phyloP scores from a whole-genome alignment of 2,113 vertebrate species.

The Scomber scombrus region DNA sequence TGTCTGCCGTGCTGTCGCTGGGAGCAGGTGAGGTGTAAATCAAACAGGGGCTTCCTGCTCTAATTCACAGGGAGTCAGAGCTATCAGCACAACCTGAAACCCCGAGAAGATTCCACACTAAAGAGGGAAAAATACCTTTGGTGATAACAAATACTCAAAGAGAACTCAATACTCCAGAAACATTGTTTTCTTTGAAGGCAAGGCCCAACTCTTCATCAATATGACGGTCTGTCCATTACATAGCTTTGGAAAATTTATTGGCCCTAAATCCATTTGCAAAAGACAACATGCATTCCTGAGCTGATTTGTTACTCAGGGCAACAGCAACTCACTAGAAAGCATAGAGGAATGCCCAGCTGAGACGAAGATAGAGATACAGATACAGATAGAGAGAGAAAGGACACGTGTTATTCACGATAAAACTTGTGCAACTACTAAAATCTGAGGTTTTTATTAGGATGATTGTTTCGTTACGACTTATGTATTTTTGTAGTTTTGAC shows the following conservation, averaged over 20 bases:
- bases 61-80: slow-evolving; percentile 71
- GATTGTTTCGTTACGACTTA: no score
- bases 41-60: slow-evolving; percentile 56
- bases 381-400: background rate
- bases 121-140: slow-evolving; percentile 77
- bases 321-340: slow-evolving; percentile 77
- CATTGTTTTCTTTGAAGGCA: slow-evolving; percentile 6
- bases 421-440: background rate
- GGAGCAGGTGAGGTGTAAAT: slow-evolving; percentile 57
- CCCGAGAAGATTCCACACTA: slow-evolving; percentile 85
- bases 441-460: no score
- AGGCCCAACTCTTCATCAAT: slow-evolving; percentile 76
- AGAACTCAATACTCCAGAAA: slow-evolving; percentile 8
- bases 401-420: background rate
- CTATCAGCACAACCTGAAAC: slow-evolving; percentile 84
- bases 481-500: no score
- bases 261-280: slow-evolving; percentile 87
- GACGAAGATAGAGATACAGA: slow-evolving; percentile 23
- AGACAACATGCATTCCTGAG: slow-evolving; percentile 89
- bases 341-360: slow-evolving; percentile 69
- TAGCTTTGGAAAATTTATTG: slow-evolving; percentile 89
- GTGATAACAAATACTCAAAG: slow-evolving; percentile 10
- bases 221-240: slow-evolving; percentile 86
- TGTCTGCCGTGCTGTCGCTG: slow-evolving; percentile 23
- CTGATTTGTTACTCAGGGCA: slow-evolving; percentile 87